phyloP scores from a whole-genome alignment of 2,113 vertebrate species.

The Protomyctophum bolini region DNA sequence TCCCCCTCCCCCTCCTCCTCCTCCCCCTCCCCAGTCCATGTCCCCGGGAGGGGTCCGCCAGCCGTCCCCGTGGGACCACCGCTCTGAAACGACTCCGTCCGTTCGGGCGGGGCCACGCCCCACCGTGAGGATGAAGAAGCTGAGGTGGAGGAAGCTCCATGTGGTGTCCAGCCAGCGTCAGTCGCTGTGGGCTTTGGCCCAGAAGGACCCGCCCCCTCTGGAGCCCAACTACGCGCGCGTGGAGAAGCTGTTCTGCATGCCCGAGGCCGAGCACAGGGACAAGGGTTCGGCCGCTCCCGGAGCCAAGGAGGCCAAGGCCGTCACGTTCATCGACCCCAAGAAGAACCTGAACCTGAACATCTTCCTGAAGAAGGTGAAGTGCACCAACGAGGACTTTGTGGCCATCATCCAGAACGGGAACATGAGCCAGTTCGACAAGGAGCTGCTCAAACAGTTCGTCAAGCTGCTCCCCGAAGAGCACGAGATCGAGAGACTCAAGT shows the following conservation, averaged over 20 bases:
- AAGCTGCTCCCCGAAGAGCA: constrained; percentile 96
- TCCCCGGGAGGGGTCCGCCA: constrained; percentile 75
- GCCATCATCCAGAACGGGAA: constrained; percentile 88
- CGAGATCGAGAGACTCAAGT: constrained; percentile 93
- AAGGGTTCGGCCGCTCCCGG: constrained; percentile 71
- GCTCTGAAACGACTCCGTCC: constrained; percentile 16
- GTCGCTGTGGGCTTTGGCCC: constrained; percentile 89
- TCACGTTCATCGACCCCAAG: constrained; percentile 87
- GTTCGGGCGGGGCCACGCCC: constrained; percentile 76
- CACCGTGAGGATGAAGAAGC: constrained; percentile 93
- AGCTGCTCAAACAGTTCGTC: constrained; percentile 91
- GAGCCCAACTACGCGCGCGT: constrained; percentile 93
- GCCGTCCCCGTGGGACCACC: constrained; percentile 59
- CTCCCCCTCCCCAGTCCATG: constrained; percentile 68
- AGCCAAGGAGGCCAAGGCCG: constrained; percentile 81
- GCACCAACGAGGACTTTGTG: constrained; percentile 88
- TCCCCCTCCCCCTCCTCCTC: constrained; percentile 58
- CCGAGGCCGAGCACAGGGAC: constrained; percentile 85
- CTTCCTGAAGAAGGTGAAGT: constrained; percentile 97
- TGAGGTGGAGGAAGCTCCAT: constrained; percentile 97
- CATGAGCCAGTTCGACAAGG: constrained; percentile 88
- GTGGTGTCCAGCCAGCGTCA: constrained; percentile 80
- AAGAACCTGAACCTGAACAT: constrained; percentile 98
- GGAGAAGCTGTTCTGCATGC: constrained; percentile 94
- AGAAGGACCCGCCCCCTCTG: constrained; percentile 57